Base-by-base conservation (phyloP, 2,797 vertebrate genomes). In the Rhinogobio ventralis region DNA sequence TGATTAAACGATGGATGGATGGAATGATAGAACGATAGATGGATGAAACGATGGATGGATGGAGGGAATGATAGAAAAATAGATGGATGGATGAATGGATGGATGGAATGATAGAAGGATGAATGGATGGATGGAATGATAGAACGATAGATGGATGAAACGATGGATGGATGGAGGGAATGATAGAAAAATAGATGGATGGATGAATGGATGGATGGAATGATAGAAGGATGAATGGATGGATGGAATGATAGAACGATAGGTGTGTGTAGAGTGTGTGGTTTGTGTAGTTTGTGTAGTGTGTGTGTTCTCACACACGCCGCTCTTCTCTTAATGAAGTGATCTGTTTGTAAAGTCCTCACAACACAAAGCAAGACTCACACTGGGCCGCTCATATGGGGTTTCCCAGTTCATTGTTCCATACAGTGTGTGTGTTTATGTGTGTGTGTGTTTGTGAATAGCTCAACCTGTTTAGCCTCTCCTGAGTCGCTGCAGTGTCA, bases 381-480 rank as follows among this genome's bases (percentile, higher is more conserved):
- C 88, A 92, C 93, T 93, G 93, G 89, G 87, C 82, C 82, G 88
- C 36, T 87, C 81, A 80, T 91, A 94, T 90, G 93, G 92, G 92
- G 73, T 88, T 67, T 81, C 90, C 89, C 87, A 91, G 90, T 87
- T 77, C 87, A 88, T 91, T 88, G 88, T 85, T 91, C 86, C 90
- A 90, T 93, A 94, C 94, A 94, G 93, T 94, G 92, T 81, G 73
- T 75, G 73, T 83, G 82, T 85, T 33, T 82, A 8, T 88, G 84
- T 84, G 45, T 15, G 14, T 49, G 14, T 88, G 83, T 84, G 89
- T 25, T 86, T n/a, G 88, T 94, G 90, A 95, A 93, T 92, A 86
- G 92, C 90, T 90, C 90, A 88, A 82, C 23, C 88, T 91, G 92
- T 93, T 94, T 93, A 93, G 92, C 90, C 93, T 91, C 92, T 91